A percentile compares a stretch with the other conserved stretches of the same genome.
Conservation (phyloP, 2,888 invertebrate species). For the Lasioglossum malachurum region DNA sequence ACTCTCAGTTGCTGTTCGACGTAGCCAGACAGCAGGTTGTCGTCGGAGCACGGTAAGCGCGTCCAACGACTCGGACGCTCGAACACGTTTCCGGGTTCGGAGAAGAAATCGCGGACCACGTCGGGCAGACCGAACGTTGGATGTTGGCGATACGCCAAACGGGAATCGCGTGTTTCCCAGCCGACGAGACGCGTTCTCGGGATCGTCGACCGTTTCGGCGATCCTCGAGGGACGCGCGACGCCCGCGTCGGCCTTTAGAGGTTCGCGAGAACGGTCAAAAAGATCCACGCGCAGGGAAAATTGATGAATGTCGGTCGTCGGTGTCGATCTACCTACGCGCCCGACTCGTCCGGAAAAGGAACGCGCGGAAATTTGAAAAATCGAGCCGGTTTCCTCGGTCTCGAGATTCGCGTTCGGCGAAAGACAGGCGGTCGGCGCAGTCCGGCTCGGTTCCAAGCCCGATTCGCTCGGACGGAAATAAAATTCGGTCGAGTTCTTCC, state of each 20-base stretch:
- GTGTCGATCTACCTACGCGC: conserved; percentile 56
- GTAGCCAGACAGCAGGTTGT: conserved; percentile 94
- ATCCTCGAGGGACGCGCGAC: not conserved
- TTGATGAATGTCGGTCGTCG: conserved; percentile 67
- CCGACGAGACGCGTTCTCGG: not conserved
- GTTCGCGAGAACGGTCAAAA: not conserved
- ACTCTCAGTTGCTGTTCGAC: conserved; percentile 94
- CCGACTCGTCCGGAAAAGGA: conserved; percentile 23
- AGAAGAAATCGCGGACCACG: not conserved
- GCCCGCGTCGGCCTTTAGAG: not conserved
- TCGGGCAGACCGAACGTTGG: conserved; percentile 24
- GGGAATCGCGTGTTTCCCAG: not conserved
- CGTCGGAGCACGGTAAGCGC: conserved; percentile 94
- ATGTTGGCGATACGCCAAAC: conserved; percentile 37
- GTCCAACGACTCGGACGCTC: not conserved
- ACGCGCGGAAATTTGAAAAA: conserved; percentile 6
- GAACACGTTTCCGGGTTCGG: not conserved
- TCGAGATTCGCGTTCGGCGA: not conserved
- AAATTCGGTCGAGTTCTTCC: conserved; percentile 7
- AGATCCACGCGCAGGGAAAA: conserved; percentile 30
- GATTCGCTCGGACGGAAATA: not conserved
- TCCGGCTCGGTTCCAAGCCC: not conserved
- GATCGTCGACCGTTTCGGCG: conserved; percentile 3
- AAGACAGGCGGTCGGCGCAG: not conserved
- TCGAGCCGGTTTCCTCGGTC: not conserved